Conservation (phyloP, 2,888 invertebrate species). For the Dicyrtomina minuta region DNA sequence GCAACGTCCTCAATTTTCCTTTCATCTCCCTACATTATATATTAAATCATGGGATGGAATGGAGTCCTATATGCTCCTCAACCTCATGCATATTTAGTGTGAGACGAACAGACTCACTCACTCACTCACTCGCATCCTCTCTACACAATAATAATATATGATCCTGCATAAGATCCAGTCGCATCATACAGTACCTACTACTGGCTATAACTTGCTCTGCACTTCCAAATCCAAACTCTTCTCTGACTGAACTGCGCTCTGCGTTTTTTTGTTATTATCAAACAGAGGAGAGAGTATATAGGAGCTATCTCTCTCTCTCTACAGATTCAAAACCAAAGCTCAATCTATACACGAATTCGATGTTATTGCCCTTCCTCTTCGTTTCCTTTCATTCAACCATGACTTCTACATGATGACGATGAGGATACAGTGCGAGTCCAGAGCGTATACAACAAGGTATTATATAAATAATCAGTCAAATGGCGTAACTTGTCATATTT, state of each 20-base stretch:
- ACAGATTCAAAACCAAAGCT: too few relatives aligned
- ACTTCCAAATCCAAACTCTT: too few relatives aligned
- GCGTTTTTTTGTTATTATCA: too few relatives aligned
- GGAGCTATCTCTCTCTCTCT: too few relatives aligned
- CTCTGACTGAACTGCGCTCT: too few relatives aligned
- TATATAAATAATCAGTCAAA: constrained; percentile 1
- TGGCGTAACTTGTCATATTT: constrained; percentile 5
- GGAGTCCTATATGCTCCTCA: not conserved
- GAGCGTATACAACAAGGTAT: not conserved
- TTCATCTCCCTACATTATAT: constrained; percentile 11
- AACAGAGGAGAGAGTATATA: too few relatives aligned
- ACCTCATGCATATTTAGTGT: not conserved
- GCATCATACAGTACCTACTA: too few relatives aligned
- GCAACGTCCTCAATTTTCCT: constrained; percentile 30
- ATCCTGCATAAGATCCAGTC: not conserved
- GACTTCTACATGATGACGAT: not conserved
- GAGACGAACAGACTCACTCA: not conserved
- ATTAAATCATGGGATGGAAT: too few relatives aligned
- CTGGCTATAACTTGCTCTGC: too few relatives aligned
- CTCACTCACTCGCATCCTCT: not conserved
- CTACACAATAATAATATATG: not conserved
- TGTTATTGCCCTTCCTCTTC: constrained; percentile 21
- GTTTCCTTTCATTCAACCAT: constrained; percentile 19
- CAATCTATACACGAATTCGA: not conserved
- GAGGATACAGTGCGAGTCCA: too few relatives aligned